Base-by-base conservation (phyloP, 35 echinoderm and acorn worm species). In the Acanthaster planci region DNA sequence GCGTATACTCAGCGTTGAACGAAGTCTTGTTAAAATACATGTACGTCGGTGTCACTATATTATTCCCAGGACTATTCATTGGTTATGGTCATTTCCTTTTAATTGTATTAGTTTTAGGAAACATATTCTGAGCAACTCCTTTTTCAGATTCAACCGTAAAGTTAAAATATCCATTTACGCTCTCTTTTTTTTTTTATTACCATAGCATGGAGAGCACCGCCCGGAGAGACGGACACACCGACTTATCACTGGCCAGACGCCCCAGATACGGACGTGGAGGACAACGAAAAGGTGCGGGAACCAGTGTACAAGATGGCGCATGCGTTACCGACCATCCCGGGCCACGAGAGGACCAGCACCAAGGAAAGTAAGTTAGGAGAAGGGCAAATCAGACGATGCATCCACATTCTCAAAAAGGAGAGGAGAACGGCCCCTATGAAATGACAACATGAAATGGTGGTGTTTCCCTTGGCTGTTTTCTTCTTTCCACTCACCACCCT, bases 231-330 rank as follows among this genome's bases (percentile, higher is more conserved):
- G 17, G 55, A 81, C 22, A 47, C 32, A 1, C 55, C 86, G 57
- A 22, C 37, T 19, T 82, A 67, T 21, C 23, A 22, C 2, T 89
- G 86, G 86, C 35, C 78, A 1, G 86, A 89, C 16, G 44, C 86
- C 32, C 86, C 86, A 5, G 57, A 51, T 26, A 34, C 35, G 1
- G 78, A 81, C 21, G 86, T 89, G 0, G 60, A 39, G 8, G 78
- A 89, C 59, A 89, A 82, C 58, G 54, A 80, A 10, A 88, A 88
- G n/a, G 77, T 55, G 15, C 37, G 51, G 30, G 86, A 88, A 80
- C 86, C 86, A 18, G 31, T 36, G 51, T 88, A 88, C 19, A 56
- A 58, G 55, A 80, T 58, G 86, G 81, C 77, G 38, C 86, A 89
- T 22, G 86, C 86, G 15, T 36, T 89, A 39, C 53, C 79, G 23